Evolutionary conservation across 2,113 vertebrate species (phyloP), one percentile per base, ranked within the genome.

Genomic region (Oncorhynchus clarkii): DNA sequence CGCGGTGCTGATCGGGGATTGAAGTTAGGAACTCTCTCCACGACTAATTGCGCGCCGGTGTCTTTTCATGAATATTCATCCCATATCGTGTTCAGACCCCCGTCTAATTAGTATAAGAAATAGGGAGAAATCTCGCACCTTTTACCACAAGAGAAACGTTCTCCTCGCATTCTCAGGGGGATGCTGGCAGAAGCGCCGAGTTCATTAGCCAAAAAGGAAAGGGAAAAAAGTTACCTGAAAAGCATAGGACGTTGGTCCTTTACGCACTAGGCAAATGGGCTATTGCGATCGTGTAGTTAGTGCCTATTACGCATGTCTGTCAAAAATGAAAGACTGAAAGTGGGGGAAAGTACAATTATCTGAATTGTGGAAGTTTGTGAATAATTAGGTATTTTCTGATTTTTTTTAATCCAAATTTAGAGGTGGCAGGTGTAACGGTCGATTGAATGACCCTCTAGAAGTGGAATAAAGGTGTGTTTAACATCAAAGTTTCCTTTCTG

Each of bases 21-120:
- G 90, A 93, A 93, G 91, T 92, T 91, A 84, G 88, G 90, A 91
- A 91, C 90, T 92, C 92, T 90, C 88, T 91, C 86, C 85, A 81
- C 89, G 89, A 89, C 92, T 94, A 94, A 94, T 94, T 94, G 93
- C 91, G 85, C 81, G 85, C 84, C 81, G 87, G 88, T 90, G 87
- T 89, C 85, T 87, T 54, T 85, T 78, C 92, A 94, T 94, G 93
- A 94, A 94, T 94, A 93, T 94, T 94, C 93, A 94, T 94, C 82
- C 79, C 16, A 5, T 60, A 83, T 85, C 77, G 88, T 78, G 89
- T 91, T 93, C 91, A 93, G 91, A 92, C 93, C 92, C 81, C 91
- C 90, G 89, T 91, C 92, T 94, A 93, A 94, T 94, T 94, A 94
- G 91, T 89, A 89, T 80, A 89, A 93, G 92, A 92, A 90, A 91